Evolutionary conservation across 2,888 invertebrate species (phyloP), one percentile per base, ranked within the genome.

Genomic region (Drosophila setosimentum): DNA sequence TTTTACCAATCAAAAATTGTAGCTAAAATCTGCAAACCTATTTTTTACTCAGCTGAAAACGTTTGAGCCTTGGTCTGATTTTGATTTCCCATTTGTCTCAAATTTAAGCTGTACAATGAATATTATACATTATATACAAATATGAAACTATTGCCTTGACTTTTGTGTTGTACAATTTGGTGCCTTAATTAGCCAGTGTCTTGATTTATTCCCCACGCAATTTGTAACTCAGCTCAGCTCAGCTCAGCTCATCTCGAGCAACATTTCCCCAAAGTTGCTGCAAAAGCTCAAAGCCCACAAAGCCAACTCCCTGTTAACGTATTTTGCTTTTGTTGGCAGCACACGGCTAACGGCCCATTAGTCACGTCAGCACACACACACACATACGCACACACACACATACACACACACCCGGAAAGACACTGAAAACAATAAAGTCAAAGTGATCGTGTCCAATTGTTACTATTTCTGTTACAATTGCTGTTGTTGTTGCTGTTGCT

Each of bases 361-460:
- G 89, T 89, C 85, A 85, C 85, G 85, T 87, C 89, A 80, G 85
- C 85, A 85, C 88, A 80, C n/a, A 83, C 88, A 78, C 76, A 33
- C 49, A 62, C 51, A 35, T 40, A 49, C n/a, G 48, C 5, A 32
- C 35, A 48, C 30, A 29, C 45, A 40, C 37, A 48, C 30, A 29
- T 40, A 40, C 37, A 68, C 60, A 49, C 49, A 29, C 57, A n/a
- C 35, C 35, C 16, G 70, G 58, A 75, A 30, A 79, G 81, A 77
- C 87, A 79, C 80, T 87, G 80, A 85, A 82, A 82, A 80, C 89
- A 82, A 88, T 83, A 82, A 87, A 72, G 61, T 57, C 89, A 78
- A 87, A 82, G 73, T 85, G 89, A 85, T 85, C 85, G 89, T 85
- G 85, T 82, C 88, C 89, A 89, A 89, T 84, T 87, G 85, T 73